Percentiles rank a stretch among this genome's conserved stretches.
Evolutionary conservation across 2,888 invertebrate genomes (phyloP).

Genomic region (Pteria penguin): DNA sequence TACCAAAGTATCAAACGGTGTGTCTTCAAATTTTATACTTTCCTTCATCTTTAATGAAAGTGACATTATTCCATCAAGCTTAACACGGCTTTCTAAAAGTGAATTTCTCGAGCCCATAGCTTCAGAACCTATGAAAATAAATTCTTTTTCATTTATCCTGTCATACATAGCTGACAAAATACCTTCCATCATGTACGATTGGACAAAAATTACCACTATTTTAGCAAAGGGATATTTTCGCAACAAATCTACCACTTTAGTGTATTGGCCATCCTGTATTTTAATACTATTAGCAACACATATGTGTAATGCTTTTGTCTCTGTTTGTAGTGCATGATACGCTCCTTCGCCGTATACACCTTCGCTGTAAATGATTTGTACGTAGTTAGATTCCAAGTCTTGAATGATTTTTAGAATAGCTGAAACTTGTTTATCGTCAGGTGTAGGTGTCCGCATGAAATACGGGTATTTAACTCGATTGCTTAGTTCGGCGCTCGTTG

Average conservation of each 20-base stretch:
- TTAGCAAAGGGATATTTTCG: slow-evolving; percentile 41
- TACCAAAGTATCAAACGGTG: not conserved
- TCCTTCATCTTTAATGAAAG: slow-evolving; percentile 43
- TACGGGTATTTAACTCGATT: slow-evolving; percentile 43
- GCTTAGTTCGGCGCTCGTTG: slow-evolving; percentile 44
- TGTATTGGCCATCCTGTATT: slow-evolving; percentile 29
- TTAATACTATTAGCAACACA: slow-evolving; percentile 44
- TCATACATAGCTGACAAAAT: slow-evolving; percentile 41
- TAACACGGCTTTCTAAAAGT: slow-evolving; percentile 10
- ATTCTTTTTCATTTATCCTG: slow-evolving; percentile 42
- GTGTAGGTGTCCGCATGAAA: slow-evolving; percentile 49
- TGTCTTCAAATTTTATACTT: slow-evolving; percentile 37
- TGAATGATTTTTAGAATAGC: slow-evolving; percentile 46
- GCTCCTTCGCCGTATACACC: slow-evolving; percentile 54
- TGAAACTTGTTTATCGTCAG: slow-evolving; percentile 47
- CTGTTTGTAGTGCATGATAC: slow-evolving; percentile 25
- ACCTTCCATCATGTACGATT: slow-evolving; percentile 37
- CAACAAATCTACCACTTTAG: slow-evolving; percentile 27
- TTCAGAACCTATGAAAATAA: slow-evolving; percentile 51
- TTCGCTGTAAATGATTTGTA: slow-evolving; percentile 54
- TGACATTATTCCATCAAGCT: slow-evolving; percentile 42
- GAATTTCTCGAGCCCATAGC: slow-evolving; percentile 49
- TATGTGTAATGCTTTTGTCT: slow-evolving; percentile 22
- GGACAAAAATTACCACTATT: slow-evolving; percentile 47
- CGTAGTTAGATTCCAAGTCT: slow-evolving; percentile 38